Percentiles rank a stretch among this genome's conserved stretches.
Conservation (phyloP, 2,113 vertebrate species). For the Bungarus multicinctus region DNA sequence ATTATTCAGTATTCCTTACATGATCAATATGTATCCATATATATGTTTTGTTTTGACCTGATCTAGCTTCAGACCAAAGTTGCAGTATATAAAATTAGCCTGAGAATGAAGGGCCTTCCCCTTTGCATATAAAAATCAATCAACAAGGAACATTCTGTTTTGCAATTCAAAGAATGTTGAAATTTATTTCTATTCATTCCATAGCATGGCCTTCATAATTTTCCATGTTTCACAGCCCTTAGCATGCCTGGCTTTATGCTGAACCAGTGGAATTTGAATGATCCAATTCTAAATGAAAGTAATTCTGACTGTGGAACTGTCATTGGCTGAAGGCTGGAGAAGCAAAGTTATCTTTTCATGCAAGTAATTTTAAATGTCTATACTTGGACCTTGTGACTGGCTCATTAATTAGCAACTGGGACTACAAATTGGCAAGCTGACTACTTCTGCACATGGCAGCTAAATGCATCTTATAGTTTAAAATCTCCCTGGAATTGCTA, state of each 20-base stretch:
- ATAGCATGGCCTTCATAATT: constrained; percentile 22
- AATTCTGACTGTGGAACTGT: neutral
- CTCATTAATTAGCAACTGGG: constrained; percentile 3
- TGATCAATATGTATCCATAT: neutral
- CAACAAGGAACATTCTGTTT: neutral
- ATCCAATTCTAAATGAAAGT: constrained; percentile 18
- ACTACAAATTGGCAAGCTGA: neutral
- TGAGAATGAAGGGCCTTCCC: constrained; percentile 23
- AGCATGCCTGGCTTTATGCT: constrained; percentile 19
- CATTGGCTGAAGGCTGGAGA: neutral
- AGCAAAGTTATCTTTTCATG: neutral
- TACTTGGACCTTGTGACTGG: neutral
- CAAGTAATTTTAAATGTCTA: constrained; percentile 33
- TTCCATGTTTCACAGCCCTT: constrained; percentile 35
- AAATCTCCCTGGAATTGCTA: neutral
- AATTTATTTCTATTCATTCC: constrained; percentile 36
- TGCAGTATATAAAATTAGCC: constrained; percentile 24
- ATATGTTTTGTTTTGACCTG: constrained; percentile 3
- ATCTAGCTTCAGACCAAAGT: constrained; percentile 43
- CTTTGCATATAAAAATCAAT: neutral
- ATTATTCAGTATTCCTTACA: neutral
- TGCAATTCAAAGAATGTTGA: neutral
- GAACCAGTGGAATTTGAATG: constrained; percentile 14
- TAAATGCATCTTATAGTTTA: neutral
- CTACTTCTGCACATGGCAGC: neutral